A percentile compares a stretch with the other conserved stretches of the same genome.
Evolutionary conservation across 2,888 invertebrate species (phyloP).

Genomic region (Zygaena filipendulae): DNA sequence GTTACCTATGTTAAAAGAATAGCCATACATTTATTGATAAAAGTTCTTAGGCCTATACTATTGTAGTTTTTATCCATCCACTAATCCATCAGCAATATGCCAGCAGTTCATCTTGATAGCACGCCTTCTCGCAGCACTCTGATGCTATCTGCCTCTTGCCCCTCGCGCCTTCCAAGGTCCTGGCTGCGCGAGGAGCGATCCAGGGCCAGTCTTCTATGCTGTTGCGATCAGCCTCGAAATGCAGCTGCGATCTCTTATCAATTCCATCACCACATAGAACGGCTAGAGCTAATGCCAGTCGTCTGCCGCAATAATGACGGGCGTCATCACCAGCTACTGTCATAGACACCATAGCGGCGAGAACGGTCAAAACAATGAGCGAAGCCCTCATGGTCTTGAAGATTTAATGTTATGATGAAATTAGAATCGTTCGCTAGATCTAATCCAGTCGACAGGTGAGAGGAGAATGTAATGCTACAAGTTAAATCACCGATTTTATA

Average conservation of each 20-base stretch:
- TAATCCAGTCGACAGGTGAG: too few species aligned
- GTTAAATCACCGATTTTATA: too few species aligned
- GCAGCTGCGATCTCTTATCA: background rate
- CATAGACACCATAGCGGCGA: background rate
- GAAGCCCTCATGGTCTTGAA: too few species aligned
- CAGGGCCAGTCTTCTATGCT: conserved; percentile 12
- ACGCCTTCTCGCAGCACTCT: conserved; percentile 22
- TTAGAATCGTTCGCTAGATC: too few species aligned
- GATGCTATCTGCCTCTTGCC: conserved; percentile 19
- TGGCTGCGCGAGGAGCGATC: conserved; percentile 13
- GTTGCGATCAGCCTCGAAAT: background rate
- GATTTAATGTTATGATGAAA: too few species aligned
- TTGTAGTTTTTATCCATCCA: too few species aligned
- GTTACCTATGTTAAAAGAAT: too few species aligned
- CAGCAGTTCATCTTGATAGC: conserved; percentile 19
- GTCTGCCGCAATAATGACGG: conserved; percentile 24
- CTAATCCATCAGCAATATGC: conserved; percentile 23
- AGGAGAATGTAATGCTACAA: too few species aligned
- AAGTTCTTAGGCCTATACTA: too few species aligned
- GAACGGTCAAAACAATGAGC: too few species aligned
- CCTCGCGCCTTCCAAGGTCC: conserved; percentile 8
- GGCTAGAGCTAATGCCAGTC: conserved; percentile 19
- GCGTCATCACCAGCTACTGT: too few species aligned
- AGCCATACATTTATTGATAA: too few species aligned
- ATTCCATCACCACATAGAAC: conserved; percentile 15